A percentile compares a stretch with the other conserved stretches of the same genome.
Evolutionary conservation across 2,888 invertebrate genomes (phyloP).

Genomic region (Apamea epomidion): DNA sequence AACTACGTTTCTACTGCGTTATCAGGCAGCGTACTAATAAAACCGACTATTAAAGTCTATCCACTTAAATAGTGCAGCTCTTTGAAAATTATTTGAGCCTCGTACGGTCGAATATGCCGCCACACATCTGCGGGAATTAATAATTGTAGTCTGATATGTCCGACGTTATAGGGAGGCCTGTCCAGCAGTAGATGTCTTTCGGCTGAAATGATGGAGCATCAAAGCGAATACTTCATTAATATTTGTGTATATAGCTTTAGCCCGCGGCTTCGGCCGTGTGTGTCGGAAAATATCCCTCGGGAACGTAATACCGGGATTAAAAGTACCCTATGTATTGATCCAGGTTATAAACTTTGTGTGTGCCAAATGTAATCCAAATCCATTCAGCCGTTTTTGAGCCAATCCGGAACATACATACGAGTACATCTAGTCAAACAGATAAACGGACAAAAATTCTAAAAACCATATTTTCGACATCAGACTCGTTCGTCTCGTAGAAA

Average conservation of each 20-base stretch:
- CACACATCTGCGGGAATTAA: not conserved
- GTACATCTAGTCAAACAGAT: too few relatives aligned
- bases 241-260: not conserved
- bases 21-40: conserved; percentile 41
- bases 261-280: too few relatives aligned
- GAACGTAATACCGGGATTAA: too few relatives aligned
- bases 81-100: not conserved
- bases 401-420: too few relatives aligned
- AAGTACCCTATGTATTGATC: too few relatives aligned
- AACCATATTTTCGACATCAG: too few relatives aligned
- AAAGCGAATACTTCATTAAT: not conserved
- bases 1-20: conserved; percentile 23
- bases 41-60: conserved; percentile 12
- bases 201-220: not conserved
- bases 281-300: too few relatives aligned
- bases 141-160: not conserved
- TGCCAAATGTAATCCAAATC: too few relatives aligned
- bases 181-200: not conserved
- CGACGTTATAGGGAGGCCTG: not conserved
- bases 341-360: too few relatives aligned
- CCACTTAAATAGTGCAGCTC: not conserved
- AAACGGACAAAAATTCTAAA: too few relatives aligned
- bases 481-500: too few relatives aligned
- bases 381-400: too few relatives aligned
- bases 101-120: not conserved